phyloP scores from a whole-genome alignment of 2,797 vertebrate species.

The Cottoperca gobio region DNA sequence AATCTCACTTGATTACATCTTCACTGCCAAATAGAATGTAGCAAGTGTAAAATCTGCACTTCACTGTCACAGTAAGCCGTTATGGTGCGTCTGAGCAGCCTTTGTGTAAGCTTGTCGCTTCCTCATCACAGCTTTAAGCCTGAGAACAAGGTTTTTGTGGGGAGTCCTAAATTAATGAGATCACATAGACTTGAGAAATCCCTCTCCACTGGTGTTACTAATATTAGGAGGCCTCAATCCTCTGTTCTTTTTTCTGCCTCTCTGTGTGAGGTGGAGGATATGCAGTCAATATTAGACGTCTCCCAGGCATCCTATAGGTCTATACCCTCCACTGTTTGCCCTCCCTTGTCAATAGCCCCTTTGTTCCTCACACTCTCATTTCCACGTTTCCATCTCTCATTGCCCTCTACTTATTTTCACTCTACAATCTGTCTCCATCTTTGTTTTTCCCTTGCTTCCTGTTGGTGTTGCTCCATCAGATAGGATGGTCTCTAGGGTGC shows the following conservation, averaged over 20 bases:
- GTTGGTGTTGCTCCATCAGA: constrained; percentile 50
- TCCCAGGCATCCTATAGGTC: constrained; percentile 68
- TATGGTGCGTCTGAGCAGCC: constrained; percentile 12
- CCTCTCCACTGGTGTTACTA: constrained; percentile 61
- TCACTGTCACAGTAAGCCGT: constrained; percentile 6
- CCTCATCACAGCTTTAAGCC: constrained; percentile 46
- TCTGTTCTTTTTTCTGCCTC: constrained; percentile 25
- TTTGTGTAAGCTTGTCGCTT: constrained; percentile 36
- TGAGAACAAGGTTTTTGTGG: constrained; percentile 46
- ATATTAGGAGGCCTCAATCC: constrained; percentile 71
- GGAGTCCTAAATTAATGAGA: constrained; percentile 60
- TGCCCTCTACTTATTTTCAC: constrained; percentile 41
- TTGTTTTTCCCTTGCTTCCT: constrained; percentile 62
- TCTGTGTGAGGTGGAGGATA: constrained; percentile 38
- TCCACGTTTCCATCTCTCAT: constrained; percentile 59
- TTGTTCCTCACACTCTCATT: constrained; percentile 63
- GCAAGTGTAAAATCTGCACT: constrained; percentile 16
- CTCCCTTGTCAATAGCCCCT: constrained; percentile 37
- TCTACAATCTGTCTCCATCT: constrained; percentile 60
- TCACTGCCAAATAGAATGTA: constrained; percentile 30
- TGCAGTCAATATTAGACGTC: constrained; percentile 80
- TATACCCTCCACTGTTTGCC: constrained; percentile 63
- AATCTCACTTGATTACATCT: constrained; percentile 43
- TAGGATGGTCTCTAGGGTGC: constrained; percentile 59
- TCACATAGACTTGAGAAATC: constrained; percentile 58